These are phyloP conservation scores for Scelioninae gen. 1 DNA, from an alignment of 2,888 invertebrate genomes.

Conservation along the genomic window DNA sequence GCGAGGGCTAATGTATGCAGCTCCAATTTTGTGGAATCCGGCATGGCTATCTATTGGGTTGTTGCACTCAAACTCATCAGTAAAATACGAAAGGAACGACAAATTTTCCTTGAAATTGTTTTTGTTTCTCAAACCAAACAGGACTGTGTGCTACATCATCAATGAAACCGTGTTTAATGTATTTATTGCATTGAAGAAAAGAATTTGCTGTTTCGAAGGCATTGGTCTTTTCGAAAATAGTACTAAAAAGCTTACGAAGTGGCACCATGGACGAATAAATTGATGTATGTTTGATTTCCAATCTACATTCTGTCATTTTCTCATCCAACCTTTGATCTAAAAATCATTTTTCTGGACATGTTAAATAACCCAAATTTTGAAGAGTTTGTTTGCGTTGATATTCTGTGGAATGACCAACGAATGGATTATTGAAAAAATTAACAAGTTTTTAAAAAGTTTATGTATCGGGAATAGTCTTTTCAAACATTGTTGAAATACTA, in stretches of 20 bases:
- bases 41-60: slow-evolving; percentile 16
- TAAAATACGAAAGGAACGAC: slow-evolving; percentile 25
- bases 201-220: slow-evolving; percentile 8
- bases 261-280: background rate
- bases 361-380: slow-evolving; percentile 13
- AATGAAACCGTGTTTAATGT: background rate
- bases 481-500: slow-evolving; percentile 13
- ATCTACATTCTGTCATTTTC: background rate
- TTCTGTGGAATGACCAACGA: slow-evolving; percentile 37
- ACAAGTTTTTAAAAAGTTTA: slow-evolving; percentile 13
- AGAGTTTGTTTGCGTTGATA: slow-evolving; percentile 32
- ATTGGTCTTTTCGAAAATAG: slow-evolving; percentile 6
- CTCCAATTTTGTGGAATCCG: slow-evolving; percentile 28
- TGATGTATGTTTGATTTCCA: background rate
- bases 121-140: slow-evolving; percentile 11
- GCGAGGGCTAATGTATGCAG: slow-evolving; percentile 17
- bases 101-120: slow-evolving; percentile 27
- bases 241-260: slow-evolving; percentile 6
- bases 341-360: slow-evolving; percentile 36
- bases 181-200: slow-evolving; percentile 13
- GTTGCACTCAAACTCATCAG: slow-evolving; percentile 30
- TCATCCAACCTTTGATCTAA: slow-evolving; percentile 28
- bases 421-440: slow-evolving; percentile 35
- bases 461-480: slow-evolving; percentile 19
- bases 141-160: slow-evolving; percentile 34